A percentile compares a stretch with the other conserved stretches of the same genome.
These are phyloP conservation scores for Butorides virescens DNA, from an alignment of 2,113 vertebrate genomes.

Conservation along the genomic window DNA sequence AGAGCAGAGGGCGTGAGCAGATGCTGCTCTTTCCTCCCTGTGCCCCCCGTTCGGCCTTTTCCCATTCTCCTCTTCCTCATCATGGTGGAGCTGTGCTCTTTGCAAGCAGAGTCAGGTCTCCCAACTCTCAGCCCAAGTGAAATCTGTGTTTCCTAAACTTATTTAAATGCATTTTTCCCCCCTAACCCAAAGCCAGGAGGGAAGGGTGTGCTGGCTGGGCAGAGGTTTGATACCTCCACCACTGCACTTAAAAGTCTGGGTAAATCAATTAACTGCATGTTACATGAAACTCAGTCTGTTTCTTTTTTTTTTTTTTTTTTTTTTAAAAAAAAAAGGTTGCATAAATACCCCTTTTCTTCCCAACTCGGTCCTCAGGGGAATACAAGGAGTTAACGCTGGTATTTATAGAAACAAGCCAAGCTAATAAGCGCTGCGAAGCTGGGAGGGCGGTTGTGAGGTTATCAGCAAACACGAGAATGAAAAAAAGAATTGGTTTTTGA, in stretches of 20 bases:
- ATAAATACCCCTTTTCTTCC: constrained; percentile 18
- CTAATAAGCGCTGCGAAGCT: constrained; percentile 52
- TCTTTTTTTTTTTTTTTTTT: background rate
- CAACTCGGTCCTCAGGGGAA: background rate
- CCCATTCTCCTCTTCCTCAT: background rate
- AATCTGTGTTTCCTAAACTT: background rate
- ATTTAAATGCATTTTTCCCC: background rate
- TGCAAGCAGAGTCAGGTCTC: background rate
- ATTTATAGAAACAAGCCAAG: constrained; percentile 50
- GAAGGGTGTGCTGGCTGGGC: background rate
- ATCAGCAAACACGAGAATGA: constrained; percentile 2
- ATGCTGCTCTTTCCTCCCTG: background rate
- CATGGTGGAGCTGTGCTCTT: background rate
- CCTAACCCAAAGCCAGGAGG: background rate
- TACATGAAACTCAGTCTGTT: background rate
- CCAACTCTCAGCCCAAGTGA: background rate
- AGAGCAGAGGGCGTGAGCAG: background rate
- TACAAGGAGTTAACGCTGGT: constrained; percentile 40
- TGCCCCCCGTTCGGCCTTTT: background rate
- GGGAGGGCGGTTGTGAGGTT: constrained; percentile 22
- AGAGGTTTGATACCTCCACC: background rate
- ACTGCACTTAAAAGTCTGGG: background rate
- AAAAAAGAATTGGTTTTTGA: background rate
- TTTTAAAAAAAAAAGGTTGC: background rate
- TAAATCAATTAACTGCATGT: background rate